Conservation (phyloP, 1,140 invertebrate species). For the Melipona quadrifasciata region DNA sequence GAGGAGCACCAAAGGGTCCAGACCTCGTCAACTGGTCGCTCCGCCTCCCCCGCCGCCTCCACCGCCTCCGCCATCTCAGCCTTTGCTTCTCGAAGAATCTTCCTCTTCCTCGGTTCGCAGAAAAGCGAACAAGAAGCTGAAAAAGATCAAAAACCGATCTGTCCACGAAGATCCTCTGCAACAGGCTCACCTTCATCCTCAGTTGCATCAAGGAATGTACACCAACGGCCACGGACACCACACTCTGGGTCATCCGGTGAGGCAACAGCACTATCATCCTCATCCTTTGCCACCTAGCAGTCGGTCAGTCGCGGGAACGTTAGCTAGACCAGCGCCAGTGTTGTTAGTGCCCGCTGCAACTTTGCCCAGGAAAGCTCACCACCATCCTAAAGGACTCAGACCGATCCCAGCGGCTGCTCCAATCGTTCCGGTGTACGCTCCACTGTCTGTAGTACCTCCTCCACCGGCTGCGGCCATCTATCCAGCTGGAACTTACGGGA, state of each 20-base stretch:
- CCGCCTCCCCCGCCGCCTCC: constrained; percentile 90
- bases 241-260: constrained; percentile 80
- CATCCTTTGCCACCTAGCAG: constrained; percentile 79
- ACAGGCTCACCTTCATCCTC: constrained; percentile 66
- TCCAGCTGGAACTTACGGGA: constrained; percentile 79
- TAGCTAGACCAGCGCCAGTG: constrained; percentile 82
- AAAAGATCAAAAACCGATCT: constrained; percentile 76
- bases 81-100: constrained; percentile 75
- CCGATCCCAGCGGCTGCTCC: constrained; percentile 78
- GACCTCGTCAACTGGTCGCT: constrained; percentile 90
- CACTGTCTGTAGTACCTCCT: constrained; percentile 81
- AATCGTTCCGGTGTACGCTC: constrained; percentile 79
- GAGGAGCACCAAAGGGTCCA: constrained; percentile 88
- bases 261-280: constrained; percentile 80
- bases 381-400: constrained; percentile 77
- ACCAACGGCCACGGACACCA: constrained; percentile 78
- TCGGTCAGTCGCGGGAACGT: constrained; percentile 79
- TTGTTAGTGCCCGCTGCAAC: constrained; percentile 83
- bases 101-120: constrained; percentile 71
- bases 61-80: constrained; percentile 82
- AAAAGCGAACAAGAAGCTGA: constrained; percentile 80
- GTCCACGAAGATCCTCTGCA: constrained; percentile 74
- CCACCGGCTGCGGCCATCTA: constrained; percentile 82
- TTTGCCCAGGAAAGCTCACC: constrained; percentile 81
- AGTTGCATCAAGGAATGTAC: constrained; percentile 74